phyloP scores from a whole-genome alignment of 1,140 invertebrate genomes.

The Delia radicum region DNA sequence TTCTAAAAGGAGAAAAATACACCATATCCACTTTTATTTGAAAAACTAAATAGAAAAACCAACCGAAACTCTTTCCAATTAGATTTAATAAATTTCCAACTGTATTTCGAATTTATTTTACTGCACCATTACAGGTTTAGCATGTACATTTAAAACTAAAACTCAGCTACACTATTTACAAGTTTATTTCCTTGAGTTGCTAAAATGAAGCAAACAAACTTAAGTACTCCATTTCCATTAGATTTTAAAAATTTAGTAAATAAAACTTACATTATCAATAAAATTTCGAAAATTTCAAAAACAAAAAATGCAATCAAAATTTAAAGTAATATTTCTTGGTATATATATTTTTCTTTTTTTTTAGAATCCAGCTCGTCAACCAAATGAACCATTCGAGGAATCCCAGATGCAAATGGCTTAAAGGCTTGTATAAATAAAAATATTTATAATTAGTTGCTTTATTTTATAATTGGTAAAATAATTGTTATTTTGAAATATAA shows the following conservation, averaged over 20 bases:
- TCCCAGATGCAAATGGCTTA: constrained; percentile 47
- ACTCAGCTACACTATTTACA: too few species aligned
- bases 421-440: neutral
- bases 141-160: too few species aligned
- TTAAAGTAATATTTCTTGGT: neutral
- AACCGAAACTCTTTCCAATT: too few species aligned
- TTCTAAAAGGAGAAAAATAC: too few species aligned
- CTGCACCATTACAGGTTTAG: too few species aligned
- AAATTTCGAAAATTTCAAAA: neutral
- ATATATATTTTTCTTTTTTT: constrained; percentile 32
- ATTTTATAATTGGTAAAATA: constrained; percentile 5
- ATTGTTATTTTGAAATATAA: neutral
- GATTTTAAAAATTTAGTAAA: neutral
- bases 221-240: too few species aligned
- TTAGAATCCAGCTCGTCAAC: constrained; percentile 59
- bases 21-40: too few species aligned
- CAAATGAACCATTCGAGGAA: constrained; percentile 55
- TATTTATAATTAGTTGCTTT: constrained; percentile 16
- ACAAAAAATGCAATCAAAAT: neutral
- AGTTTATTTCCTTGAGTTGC: too few species aligned
- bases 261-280: neutral
- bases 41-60: too few species aligned
- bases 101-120: too few species aligned
- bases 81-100: too few species aligned
- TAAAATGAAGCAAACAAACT: too few species aligned